These are phyloP conservation scores for Progne subis DNA, from an alignment of 2,113 vertebrate species.

Conservation along the genomic window DNA sequence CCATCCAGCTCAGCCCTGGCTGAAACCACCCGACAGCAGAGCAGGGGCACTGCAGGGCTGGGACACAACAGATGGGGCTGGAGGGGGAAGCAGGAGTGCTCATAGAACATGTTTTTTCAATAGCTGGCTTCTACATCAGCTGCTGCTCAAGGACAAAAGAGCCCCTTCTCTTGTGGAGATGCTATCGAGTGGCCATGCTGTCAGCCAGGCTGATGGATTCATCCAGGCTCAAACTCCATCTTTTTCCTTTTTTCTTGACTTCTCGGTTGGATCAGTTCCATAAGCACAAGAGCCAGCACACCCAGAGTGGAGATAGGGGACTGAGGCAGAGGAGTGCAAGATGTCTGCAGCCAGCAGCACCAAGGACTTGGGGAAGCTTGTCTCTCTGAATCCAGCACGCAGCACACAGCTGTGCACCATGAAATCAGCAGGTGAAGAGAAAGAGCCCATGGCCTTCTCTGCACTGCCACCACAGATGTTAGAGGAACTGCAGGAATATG, in stretches of 20 bases:
- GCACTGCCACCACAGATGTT: neutral
- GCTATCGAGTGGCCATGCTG: rapidly evolving
- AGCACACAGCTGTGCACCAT: rapidly evolving
- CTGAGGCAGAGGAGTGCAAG: neutral
- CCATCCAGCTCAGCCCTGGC: neutral
- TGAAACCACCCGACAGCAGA: neutral
- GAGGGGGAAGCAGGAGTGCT: neutral
- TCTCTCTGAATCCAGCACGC: neutral
- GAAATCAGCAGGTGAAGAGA: neutral
- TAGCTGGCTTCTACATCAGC: neutral
- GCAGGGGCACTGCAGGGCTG: neutral
- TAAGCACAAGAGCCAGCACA: neutral
- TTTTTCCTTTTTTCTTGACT: neutral
- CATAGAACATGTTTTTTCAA: neutral
- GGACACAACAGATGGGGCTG: neutral
- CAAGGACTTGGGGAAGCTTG: neutral
- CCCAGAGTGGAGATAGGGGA: neutral
- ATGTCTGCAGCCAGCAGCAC: neutral
- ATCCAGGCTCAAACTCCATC: neutral
- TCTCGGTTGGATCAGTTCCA: neutral
- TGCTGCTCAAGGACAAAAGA: neutral
- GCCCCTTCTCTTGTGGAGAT: neutral
- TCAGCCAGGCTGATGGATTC: neutral
- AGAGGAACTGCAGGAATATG: neutral
- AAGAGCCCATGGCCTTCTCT: neutral